These are phyloP conservation scores for Anguilla anguilla DNA, from an alignment of 2,797 vertebrate genomes.

Conservation along the genomic window DNA sequence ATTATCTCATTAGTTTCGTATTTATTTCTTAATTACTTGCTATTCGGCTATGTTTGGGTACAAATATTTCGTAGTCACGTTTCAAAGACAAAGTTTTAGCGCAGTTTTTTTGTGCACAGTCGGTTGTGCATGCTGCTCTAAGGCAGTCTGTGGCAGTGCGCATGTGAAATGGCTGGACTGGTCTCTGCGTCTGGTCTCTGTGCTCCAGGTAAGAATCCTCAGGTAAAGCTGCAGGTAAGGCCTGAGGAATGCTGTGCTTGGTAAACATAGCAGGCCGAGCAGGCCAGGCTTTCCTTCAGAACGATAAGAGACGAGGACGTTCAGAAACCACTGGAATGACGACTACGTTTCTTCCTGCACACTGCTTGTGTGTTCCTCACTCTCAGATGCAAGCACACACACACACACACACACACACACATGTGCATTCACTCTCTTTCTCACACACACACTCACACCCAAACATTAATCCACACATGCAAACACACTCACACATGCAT, in stretches of 20 bases:
- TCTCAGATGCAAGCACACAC: conserved; percentile 20
- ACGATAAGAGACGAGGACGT: neutral
- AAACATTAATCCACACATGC: neutral
- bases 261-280: neutral
- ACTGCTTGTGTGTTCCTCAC: conserved; percentile 15
- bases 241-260: neutral
- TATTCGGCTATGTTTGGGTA: too few relatives aligned
- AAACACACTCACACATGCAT: too few relatives aligned
- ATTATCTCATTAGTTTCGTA: neutral
- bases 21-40: neutral
- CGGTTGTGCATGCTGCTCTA: neutral
- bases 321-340: conserved; percentile 14
- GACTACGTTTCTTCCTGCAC: neutral
- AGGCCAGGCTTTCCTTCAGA: neutral
- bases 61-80: neutral
- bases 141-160: neutral
- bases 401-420: neutral
- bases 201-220: neutral
- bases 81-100: neutral
- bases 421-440: too few relatives aligned
- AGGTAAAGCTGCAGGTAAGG: neutral
- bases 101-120: neutral
- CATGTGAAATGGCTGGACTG: neutral
- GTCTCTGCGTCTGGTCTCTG: neutral
- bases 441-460: neutral